Evolutionary conservation across 2,888 invertebrate genomes (phyloP).

Genomic region (Vanessa cardui): DNA sequence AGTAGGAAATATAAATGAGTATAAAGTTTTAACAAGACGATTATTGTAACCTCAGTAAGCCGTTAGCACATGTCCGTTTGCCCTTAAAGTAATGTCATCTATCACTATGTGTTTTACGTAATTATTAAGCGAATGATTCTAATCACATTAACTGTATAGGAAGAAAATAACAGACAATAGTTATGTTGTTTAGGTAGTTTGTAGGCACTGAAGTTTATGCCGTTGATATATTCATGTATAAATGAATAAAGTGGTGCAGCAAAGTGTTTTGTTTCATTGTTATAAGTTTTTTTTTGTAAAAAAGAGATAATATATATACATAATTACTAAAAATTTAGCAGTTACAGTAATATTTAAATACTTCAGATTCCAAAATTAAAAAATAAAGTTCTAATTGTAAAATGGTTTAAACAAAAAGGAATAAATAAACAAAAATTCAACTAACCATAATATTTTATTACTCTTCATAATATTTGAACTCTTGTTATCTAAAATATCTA

Average conservation of each 20-base stretch:
- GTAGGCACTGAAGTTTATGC: constrained; percentile 81
- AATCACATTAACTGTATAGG: constrained; percentile 72
- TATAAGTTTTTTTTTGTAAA: background rate
- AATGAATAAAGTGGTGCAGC: constrained; percentile 76
- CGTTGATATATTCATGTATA: constrained; percentile 79
- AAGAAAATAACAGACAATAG: constrained; percentile 75
- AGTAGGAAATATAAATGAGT: constrained; percentile 44
- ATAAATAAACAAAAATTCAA: constrained; percentile 57
- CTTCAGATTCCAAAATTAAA: too few species aligned
- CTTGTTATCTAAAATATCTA: constrained; percentile 80
- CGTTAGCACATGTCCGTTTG: constrained; percentile 33
- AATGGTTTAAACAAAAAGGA: background rate
- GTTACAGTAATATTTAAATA: background rate
- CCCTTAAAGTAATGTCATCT: constrained; percentile 42
- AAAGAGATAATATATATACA: too few species aligned
- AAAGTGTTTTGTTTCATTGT: constrained; percentile 48
- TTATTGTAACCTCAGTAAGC: constrained; percentile 22
- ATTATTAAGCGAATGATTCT: constrained; percentile 59
- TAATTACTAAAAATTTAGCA: background rate
- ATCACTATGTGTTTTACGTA: constrained; percentile 40
- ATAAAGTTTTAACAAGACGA: constrained; percentile 13
- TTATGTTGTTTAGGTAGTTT: constrained; percentile 80
- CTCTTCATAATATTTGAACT: constrained; percentile 80
- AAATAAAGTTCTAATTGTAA: too few species aligned
- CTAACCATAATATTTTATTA: constrained; percentile 80